phyloP scores from a whole-genome alignment of 2,797 vertebrate genomes.

The Lepus townsendii region DNA sequence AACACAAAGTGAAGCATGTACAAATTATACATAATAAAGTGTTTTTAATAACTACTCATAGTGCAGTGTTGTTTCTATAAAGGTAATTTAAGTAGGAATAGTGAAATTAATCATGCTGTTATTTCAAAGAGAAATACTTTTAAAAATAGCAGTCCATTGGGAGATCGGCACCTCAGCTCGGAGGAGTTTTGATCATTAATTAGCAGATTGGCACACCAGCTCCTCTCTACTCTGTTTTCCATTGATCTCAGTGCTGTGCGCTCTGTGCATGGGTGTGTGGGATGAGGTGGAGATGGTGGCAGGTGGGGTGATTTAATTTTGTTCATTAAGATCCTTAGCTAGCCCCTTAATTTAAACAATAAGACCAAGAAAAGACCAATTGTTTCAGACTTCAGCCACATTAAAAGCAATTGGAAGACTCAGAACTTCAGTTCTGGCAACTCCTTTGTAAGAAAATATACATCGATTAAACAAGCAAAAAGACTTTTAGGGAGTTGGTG shows the following conservation, averaged over 20 bases:
- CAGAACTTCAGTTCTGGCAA: constrained; percentile 33
- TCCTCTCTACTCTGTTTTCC: neutral
- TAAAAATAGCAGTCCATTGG: constrained; percentile 63
- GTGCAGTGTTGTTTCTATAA: constrained; percentile 32
- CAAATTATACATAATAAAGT: constrained; percentile 77
- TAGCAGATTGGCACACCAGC: constrained; percentile 49
- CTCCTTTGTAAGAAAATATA: constrained; percentile 2
- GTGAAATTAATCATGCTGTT: constrained; percentile 65
- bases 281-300: neutral
- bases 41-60: constrained; percentile 73
- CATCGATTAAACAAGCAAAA: neutral
- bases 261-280: neutral
- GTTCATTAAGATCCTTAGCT: neutral
- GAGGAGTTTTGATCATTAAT: constrained; percentile 68
- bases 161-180: constrained; percentile 35
- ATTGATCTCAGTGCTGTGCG: neutral
- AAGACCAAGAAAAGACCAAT: constrained; percentile 20
- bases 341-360: constrained; percentile 20
- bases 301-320: neutral
- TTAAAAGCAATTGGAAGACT: constrained; percentile 45
- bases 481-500: neutral
- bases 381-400: neutral
- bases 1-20: constrained; percentile 73
- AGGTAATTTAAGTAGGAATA: constrained; percentile 46
- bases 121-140: constrained; percentile 77